phyloP scores from a whole-genome alignment of 2,113 vertebrate species.

The Corythornis vintsioides region DNA sequence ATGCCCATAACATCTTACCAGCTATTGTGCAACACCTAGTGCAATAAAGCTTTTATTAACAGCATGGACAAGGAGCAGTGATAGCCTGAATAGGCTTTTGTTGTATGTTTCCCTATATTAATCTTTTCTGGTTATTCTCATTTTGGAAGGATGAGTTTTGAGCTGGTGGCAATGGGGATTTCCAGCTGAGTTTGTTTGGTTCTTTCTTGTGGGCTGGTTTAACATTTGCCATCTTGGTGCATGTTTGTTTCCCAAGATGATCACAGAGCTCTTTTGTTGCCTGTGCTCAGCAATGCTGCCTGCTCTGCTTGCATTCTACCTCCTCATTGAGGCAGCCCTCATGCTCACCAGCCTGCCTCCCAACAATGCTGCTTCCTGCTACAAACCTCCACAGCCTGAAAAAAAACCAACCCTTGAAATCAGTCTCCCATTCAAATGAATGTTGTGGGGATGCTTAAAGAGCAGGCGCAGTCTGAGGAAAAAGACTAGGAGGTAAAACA shows the following conservation, averaged over 20 bases:
- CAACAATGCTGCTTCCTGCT: not conserved
- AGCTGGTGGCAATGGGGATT: not conserved
- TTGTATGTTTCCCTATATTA: not conserved
- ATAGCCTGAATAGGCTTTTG: not conserved
- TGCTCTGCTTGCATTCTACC: not conserved
- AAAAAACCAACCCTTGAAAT: not conserved
- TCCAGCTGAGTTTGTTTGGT: not conserved
- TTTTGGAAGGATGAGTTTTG: not conserved
- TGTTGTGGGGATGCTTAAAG: not conserved
- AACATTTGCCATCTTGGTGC: not conserved
- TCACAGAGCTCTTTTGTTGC: not conserved
- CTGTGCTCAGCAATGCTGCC: not conserved
- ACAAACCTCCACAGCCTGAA: not conserved
- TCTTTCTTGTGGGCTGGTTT: not conserved
- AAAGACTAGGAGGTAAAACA: not conserved
- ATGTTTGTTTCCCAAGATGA: not conserved
- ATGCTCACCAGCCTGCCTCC: accelerated
- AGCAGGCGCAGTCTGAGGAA: not conserved
- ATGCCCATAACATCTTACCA: not conserved
- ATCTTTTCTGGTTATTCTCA: not conserved
- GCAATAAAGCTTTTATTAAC: not conserved
- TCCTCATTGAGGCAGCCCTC: not conserved
- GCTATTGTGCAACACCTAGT: not conserved
- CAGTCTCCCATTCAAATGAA: not conserved
- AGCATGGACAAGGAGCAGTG: not conserved